These are phyloP conservation scores for Silurus glanis DNA, from an alignment of 2,113 vertebrate species.

Conservation along the genomic window DNA sequence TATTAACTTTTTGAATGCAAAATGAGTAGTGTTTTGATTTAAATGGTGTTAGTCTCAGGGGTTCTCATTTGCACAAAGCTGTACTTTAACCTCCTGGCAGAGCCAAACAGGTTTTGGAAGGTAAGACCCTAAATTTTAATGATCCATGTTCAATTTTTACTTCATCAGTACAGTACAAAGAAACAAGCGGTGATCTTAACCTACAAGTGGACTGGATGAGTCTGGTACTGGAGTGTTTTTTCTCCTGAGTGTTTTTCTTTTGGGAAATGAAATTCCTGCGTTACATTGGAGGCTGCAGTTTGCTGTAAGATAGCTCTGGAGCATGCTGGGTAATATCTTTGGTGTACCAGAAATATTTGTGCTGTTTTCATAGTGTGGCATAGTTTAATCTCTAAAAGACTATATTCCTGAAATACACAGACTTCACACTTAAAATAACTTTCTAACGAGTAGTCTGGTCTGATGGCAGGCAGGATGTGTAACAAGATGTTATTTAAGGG, in stretches of 20 bases:
- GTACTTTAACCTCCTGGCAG: too few species aligned
- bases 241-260: not conserved
- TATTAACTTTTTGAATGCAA: too few species aligned
- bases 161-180: not conserved
- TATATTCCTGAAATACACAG: not conserved
- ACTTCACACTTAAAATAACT: not conserved
- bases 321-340: not conserved
- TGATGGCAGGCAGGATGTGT: not conserved
- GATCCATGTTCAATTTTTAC: not conserved
- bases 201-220: not conserved
- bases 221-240: not conserved
- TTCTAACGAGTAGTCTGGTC: not conserved
- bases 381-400: not conserved
- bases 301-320: not conserved
- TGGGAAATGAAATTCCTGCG: not conserved
- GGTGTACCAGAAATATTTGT: not conserved
- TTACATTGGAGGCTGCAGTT: not conserved
- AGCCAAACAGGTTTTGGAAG: too few species aligned
- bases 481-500: not conserved
- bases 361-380: not conserved
- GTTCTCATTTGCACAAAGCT: too few species aligned
- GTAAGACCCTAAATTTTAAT: too few species aligned
- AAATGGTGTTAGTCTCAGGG: too few species aligned
- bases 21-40: too few species aligned
- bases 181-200: not conserved